Base-by-base conservation (phyloP, 2,888 invertebrate species). In the Sicus ferrugineus region DNA sequence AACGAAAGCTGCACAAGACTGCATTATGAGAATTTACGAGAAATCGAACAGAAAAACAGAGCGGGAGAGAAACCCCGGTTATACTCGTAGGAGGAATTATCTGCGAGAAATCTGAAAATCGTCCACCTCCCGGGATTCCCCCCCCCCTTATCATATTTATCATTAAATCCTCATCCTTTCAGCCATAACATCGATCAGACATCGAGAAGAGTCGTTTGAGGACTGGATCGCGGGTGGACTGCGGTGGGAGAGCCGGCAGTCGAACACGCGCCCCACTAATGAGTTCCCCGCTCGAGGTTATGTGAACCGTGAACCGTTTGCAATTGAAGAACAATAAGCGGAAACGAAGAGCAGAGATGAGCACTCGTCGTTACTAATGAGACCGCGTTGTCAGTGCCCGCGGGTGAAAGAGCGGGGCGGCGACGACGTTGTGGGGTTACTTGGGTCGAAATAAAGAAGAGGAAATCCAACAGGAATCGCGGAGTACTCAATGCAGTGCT, bases 361-460 rank as follows among this genome's bases (percentile, higher is more conserved):
- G 34, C 11, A 31, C 31, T 52, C 23, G 31, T 52, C 23, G 31
- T 64, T 34, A 34, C 64, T 64, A 64, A 64, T 64, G 64, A 64
- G 52, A 34, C 21, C 30, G 34, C 21, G 34, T 52, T 34, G 30
- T 21, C n/a, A 59, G 34, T 50, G 30, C 19, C 19, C 34, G 31
- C 21, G 21, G 7, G 34, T 34, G n/a, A 23, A 52, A 52, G 7
- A 26, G 26, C 42, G 42, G n/a, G 3, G 42, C 4, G 42, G 42
- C 2, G 3, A 9, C 5, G 16, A n/a, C 5, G 5, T n/a, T 3
- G 42, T 16, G 16, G 42, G 42, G 42, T 42, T n/a, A n/a, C n/a
- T n/a, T n/a, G 42, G 5, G 4, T 9, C 1, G 3, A 42, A 42
- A n/a, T 42, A 3, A 4, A 42, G 16, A 42, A 42, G 42, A 42